Conservation (phyloP, 2,797 vertebrate genomes). For the Hydrolagus colliei region DNA sequence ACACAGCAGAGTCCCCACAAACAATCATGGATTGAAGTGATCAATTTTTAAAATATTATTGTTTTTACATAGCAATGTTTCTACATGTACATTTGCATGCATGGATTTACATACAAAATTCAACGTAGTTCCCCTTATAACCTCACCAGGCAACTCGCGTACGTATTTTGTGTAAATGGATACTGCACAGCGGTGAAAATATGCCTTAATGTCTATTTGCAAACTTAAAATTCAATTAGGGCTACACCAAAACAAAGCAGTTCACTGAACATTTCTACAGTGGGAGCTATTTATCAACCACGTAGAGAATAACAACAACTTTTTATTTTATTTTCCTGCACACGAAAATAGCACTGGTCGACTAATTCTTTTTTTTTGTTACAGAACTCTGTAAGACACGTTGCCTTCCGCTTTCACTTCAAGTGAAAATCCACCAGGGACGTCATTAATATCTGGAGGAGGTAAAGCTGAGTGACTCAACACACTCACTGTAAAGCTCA, state of each 20-base stretch:
- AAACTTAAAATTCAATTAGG: background rate
- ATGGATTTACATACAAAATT: too few species aligned
- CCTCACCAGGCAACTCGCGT: background rate
- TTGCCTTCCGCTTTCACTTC: constrained; percentile 5
- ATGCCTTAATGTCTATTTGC: background rate
- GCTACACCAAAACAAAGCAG: background rate
- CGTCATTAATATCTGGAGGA: too few species aligned
- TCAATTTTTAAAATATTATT: too few species aligned
- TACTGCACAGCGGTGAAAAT: background rate
- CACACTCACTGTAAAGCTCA: too few species aligned
- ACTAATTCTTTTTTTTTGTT: constrained; percentile 5
- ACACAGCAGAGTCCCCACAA: too few species aligned
- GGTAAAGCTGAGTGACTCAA: too few species aligned
- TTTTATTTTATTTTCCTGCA: background rate
- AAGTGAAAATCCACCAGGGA: background rate
- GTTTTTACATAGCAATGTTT: too few species aligned
- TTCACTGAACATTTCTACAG: constrained; percentile 12
- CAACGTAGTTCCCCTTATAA: background rate
- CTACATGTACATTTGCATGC: too few species aligned
- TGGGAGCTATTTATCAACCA: constrained; percentile 15
- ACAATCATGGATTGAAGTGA: too few species aligned
- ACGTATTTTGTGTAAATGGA: background rate
- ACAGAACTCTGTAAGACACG: background rate
- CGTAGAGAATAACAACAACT: background rate
- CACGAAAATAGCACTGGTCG: background rate